phyloP scores from a whole-genome alignment of 2,888 invertebrate species.

The Gibbula magus region DNA sequence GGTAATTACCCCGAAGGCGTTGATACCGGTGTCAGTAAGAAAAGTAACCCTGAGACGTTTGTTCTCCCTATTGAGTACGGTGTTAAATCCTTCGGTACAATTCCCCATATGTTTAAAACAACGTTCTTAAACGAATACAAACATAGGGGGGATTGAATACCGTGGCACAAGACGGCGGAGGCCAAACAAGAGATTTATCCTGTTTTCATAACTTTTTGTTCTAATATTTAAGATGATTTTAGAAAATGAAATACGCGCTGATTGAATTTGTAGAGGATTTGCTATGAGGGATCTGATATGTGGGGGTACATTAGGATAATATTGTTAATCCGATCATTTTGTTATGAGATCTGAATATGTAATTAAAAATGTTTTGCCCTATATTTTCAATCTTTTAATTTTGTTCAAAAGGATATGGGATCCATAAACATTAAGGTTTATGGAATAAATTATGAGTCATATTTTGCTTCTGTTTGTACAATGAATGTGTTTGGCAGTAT shows the following conservation, averaged over 20 bases:
- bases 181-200: neutral
- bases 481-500: too few relatives aligned
- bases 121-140: slow-evolving; percentile 20
- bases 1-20: slow-evolving; percentile 5
- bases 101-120: slow-evolving; percentile 25
- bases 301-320: too few relatives aligned
- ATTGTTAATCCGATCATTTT: too few relatives aligned
- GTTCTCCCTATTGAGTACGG: neutral
- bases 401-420: too few relatives aligned
- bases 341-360: too few relatives aligned
- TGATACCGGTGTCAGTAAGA: slow-evolving; percentile 21
- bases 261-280: slow-evolving; percentile 4
- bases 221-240: neutral
- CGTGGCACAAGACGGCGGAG: neutral
- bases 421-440: too few relatives aligned
- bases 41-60: slow-evolving; percentile 18
- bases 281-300: too few relatives aligned
- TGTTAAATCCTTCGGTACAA: slow-evolving; percentile 17
- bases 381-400: too few relatives aligned
- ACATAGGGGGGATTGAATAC: neutral
- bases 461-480: too few relatives aligned
- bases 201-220: slow-evolving; percentile 13
- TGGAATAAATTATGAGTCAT: too few relatives aligned
- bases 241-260: neutral
- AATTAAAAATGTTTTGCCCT: too few relatives aligned